Evolutionary conservation across 2,888 invertebrate species (phyloP), one percentile per base, ranked within the genome.

Genomic region (Digitonthophagus gazella): DNA sequence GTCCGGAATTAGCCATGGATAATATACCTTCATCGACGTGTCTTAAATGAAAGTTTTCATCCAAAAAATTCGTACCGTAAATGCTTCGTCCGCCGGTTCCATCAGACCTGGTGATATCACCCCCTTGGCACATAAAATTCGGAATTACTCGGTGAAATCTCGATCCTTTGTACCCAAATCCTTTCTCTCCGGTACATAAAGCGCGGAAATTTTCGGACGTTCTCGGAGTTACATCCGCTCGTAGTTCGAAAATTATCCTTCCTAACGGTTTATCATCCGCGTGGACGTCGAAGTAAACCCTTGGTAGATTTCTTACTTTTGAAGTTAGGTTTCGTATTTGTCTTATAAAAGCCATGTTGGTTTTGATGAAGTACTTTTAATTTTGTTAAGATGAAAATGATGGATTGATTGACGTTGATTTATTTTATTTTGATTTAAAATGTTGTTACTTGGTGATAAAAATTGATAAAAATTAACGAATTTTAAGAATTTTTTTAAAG

Each of bases 71-170:
- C 5, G 16, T 20, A 8, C 61, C 61, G 6, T 61, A 61, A n/a
- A 61, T 61, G 2, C 19, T 19, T n/a, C 8, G 5, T 6, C 61
- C 61, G 5, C 61, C 61, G 20, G 61, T 61, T 16, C 61, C 61
- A 61, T 61, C 20, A n/a, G n/a, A 20, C 5, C 18, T 15, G 16
- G 61, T 61, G 20, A 61, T 19, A 18, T 61, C 61, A 1, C 61
- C 61, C n/a, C 61, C 61, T 61, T 61, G 61, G 18, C 61, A 61
- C 61, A 61, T 61, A 20, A 61, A 61, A 3, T 61, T 20, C 8
- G 61, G 61, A 19, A 61, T 61, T 6, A 61, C 61, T 5, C 61
- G 61, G n/a, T 61, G 61, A 20, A 61, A 61, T 20, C n/a, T n/a
- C 3, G 61, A 61, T 18, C 61, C 61, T 19, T 14, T 15, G 14